Evolutionary conservation across 2,888 invertebrate genomes (phyloP).

Genomic region (Adelphocoris suturalis): DNA sequence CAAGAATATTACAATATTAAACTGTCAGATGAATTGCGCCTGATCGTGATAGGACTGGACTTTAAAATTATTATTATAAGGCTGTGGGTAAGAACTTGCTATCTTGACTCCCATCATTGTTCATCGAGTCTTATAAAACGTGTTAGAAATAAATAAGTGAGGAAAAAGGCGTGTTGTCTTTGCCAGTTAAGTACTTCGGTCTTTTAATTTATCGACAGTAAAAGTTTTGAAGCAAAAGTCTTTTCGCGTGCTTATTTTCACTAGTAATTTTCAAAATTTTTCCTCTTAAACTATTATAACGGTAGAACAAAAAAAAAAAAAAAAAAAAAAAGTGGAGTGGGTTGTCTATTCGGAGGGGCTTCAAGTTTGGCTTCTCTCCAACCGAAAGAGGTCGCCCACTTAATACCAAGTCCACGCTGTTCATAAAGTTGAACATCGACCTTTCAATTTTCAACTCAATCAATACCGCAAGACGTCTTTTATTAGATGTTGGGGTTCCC

Average conservation of each 20-base stretch:
- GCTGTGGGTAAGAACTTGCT: too few relatives aligned
- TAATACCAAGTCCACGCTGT: slow-evolving; percentile 59
- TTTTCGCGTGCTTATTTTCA: not conserved
- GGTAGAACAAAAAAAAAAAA: not conserved
- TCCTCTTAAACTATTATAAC: not conserved
- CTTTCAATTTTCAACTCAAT: slow-evolving; percentile 60
- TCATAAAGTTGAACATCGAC: slow-evolving; percentile 65
- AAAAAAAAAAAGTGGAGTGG: slow-evolving; percentile 11
- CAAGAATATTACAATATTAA: too few relatives aligned
- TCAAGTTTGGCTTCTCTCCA: slow-evolving; percentile 58
- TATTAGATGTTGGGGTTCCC: slow-evolving; percentile 33
- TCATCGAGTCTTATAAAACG: too few relatives aligned
- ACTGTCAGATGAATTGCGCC: too few relatives aligned
- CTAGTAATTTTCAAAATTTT: not conserved
- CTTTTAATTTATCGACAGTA: too few relatives aligned
- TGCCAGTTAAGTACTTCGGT: too few relatives aligned
- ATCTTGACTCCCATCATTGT: too few relatives aligned
- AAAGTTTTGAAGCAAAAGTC: too few relatives aligned
- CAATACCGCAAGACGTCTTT: slow-evolving; percentile 41
- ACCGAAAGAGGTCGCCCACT: slow-evolving; percentile 27
- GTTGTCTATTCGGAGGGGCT: slow-evolving; percentile 41
- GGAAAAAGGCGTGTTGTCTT: too few relatives aligned
- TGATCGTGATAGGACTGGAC: too few relatives aligned
- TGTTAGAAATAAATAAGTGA: too few relatives aligned
- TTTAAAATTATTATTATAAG: too few relatives aligned